Evolutionary conservation across 2,888 invertebrate genomes (phyloP).

Genomic region (Tipula unca): DNA sequence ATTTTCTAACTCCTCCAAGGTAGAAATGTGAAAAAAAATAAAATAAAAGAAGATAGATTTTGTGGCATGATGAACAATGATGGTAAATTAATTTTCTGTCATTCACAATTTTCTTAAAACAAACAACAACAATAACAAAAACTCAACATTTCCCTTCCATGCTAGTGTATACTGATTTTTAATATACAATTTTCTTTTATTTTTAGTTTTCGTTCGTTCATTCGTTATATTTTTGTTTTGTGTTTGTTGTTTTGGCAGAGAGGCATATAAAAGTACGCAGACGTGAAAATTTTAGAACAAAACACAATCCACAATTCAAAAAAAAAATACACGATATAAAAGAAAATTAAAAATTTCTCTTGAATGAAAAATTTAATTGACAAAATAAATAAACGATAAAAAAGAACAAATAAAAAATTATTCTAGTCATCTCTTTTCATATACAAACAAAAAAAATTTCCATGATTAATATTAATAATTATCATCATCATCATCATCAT

Average conservation of each 20-base stretch:
- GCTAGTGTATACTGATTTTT: not conserved
- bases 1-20: not conserved
- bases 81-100: slow-evolving; percentile 4
- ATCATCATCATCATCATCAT: not conserved
- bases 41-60: not conserved
- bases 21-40: not conserved
- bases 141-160: not conserved
- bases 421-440: not conserved
- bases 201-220: not conserved
- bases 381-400: not conserved
- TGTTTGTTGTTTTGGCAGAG: slow-evolving; percentile 3
- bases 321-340: not conserved
- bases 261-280: not conserved
- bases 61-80: slow-evolving; percentile 8
- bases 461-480: not conserved
- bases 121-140: not conserved
- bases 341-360: not conserved
- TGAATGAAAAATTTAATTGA: slow-evolving; percentile 14
- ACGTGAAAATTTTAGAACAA: not conserved
- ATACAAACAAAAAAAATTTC: not conserved
- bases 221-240: not conserved
- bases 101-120: slow-evolving; percentile 8
- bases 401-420: not conserved
- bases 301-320: not conserved
- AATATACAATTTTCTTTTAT: not conserved